These are phyloP conservation scores for Sebastes hubbsi DNA, from an alignment of 2,797 vertebrate species.

Conservation along the genomic window DNA sequence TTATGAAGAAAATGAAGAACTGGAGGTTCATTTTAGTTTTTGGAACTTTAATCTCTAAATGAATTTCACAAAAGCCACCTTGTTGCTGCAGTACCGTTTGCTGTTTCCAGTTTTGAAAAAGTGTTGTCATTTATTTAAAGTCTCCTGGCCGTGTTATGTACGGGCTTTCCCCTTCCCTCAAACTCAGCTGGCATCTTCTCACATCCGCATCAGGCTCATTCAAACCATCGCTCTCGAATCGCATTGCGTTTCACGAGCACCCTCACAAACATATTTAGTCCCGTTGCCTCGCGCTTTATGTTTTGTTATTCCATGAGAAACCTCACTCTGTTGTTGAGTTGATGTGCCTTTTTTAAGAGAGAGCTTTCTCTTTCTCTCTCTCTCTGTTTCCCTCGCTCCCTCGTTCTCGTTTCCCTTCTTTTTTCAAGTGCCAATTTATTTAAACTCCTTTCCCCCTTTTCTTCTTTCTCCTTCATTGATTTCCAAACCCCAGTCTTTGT, in stretches of 20 bases:
- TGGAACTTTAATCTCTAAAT: neutral
- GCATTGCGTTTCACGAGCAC: constrained; percentile 15
- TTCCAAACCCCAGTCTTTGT: constrained; percentile 88
- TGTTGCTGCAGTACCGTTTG: neutral
- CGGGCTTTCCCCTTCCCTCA: constrained; percentile 26
- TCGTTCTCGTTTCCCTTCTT: constrained; percentile 79
- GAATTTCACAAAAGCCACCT: neutral
- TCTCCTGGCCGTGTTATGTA: constrained; percentile 1
- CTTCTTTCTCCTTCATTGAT: constrained; percentile 89
- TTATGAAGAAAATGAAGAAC: neutral
- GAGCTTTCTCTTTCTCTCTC: constrained; percentile 45
- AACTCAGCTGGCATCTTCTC: constrained; percentile 6
- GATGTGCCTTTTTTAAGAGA: constrained; percentile 61
- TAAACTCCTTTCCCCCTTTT: constrained; percentile 85
- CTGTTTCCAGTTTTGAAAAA: neutral
- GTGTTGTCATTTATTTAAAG: constrained; percentile 25
- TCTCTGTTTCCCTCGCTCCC: constrained; percentile 63
- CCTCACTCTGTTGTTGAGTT: constrained; percentile 56
- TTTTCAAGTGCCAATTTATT: constrained; percentile 88
- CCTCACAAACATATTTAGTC: constrained; percentile 49
- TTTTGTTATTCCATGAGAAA: constrained; percentile 60
- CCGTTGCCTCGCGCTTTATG: constrained; percentile 36
- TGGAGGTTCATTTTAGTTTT: neutral
- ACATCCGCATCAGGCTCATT: constrained; percentile 37
- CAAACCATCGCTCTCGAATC: constrained; percentile 18